Evolutionary conservation across 2,113 vertebrate species (phyloP).

Genomic region (Cnemophilus loriae): DNA sequence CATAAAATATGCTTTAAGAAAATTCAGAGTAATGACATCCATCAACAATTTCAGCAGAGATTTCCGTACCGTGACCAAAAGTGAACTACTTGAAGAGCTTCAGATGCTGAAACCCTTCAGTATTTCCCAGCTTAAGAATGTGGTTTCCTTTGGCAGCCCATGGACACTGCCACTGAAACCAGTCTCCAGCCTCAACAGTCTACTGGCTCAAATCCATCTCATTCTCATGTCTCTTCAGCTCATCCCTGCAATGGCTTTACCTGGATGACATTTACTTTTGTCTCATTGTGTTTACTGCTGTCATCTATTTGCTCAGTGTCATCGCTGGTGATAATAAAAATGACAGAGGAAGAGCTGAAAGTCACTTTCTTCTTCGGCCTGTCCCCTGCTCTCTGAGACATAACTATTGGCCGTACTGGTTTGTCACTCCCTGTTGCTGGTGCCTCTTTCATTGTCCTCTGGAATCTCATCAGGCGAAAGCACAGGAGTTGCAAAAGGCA

Average conservation of each 20-base stretch:
- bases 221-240: background rate
- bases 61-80: background rate
- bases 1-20: background rate
- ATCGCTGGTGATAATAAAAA: constrained; percentile 88
- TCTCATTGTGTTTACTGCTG: constrained; percentile 48
- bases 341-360: constrained; percentile 88
- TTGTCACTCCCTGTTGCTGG: constrained; percentile 67
- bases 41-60: background rate
- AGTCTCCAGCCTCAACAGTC: background rate
- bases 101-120: background rate
- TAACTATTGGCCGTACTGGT: constrained; percentile 79
- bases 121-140: background rate
- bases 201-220: background rate
- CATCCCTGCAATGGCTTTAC: constrained; percentile 77
- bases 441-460: constrained; percentile 72
- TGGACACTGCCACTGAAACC: background rate
- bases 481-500: constrained; percentile 85
- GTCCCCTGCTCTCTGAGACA: constrained; percentile 70
- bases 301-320: constrained; percentile 75
- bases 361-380: constrained; percentile 91
- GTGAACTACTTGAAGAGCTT: background rate
- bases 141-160: background rate
- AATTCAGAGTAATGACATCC: background rate
- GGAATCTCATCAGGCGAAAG: constrained; percentile 75
- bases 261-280: constrained; percentile 81